Evolutionary conservation across 2,797 vertebrate genomes (phyloP).

Genomic region (Sphenopsis melanotis): DNA sequence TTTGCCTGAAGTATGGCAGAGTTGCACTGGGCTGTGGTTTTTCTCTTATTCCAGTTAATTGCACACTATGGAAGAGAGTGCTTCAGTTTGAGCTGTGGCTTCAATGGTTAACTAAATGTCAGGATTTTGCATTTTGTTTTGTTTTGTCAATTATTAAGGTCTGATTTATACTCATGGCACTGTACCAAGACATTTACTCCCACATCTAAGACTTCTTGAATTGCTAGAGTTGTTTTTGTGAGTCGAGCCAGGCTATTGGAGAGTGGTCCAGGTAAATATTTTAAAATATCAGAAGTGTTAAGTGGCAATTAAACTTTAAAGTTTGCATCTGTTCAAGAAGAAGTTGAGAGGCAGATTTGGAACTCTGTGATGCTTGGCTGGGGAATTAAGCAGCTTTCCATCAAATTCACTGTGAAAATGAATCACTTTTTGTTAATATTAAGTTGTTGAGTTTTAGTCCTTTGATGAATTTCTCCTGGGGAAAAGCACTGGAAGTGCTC

Average conservation of each 20-base stretch:
- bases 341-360: neutral
- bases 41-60: neutral
- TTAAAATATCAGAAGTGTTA: neutral
- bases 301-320: neutral
- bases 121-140: neutral
- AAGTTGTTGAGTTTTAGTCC: neutral
- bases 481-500: neutral
- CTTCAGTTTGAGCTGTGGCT: neutral
- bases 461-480: neutral
- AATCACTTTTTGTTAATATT: neutral
- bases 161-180: neutral
- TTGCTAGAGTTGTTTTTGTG: neutral
- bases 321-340: neutral
- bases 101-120: neutral
- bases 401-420: neutral
- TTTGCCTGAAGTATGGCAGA: neutral
- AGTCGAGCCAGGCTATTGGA: neutral
- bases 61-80: fast-evolving
- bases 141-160: neutral
- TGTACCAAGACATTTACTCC: neutral
- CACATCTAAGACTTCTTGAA: neutral
- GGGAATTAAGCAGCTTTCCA: neutral
- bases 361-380: neutral
- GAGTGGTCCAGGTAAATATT: neutral
- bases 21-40: neutral